phyloP scores from a whole-genome alignment of 2,888 invertebrate genomes.

The Tinea semifulvella region DNA sequence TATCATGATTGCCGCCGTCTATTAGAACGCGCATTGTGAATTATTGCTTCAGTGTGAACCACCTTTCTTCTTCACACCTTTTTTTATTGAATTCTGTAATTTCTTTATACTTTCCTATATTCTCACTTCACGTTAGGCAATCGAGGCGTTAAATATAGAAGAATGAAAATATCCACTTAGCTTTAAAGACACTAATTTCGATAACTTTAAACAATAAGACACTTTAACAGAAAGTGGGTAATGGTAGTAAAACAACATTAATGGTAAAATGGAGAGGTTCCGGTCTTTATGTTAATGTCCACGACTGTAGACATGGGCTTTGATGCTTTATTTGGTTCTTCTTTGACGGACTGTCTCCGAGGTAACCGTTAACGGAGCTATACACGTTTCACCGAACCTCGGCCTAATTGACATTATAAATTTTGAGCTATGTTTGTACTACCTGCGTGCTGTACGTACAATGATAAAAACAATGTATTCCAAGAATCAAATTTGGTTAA shows the following conservation, averaged over 20 bases:
- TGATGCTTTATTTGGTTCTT: background rate
- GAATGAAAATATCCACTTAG: background rate
- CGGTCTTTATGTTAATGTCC: slow-evolving; percentile 4
- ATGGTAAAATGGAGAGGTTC: slow-evolving; percentile 6
- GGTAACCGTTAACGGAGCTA: too few relatives aligned
- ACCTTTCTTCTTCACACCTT: background rate
- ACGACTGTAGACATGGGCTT: background rate
- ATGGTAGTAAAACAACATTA: slow-evolving; percentile 8
- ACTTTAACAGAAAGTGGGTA: slow-evolving; percentile 1
- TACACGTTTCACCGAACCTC: too few relatives aligned
- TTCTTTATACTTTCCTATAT: background rate
- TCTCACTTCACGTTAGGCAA: background rate
- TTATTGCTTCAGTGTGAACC: background rate
- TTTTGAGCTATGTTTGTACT: too few relatives aligned
- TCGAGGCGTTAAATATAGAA: background rate
- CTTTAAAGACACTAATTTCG: background rate
- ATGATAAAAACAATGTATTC: too few relatives aligned
- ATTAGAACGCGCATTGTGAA: slow-evolving; percentile 1
- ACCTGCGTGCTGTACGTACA: too few relatives aligned
- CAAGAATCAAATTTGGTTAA: too few relatives aligned
- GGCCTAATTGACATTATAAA: too few relatives aligned
- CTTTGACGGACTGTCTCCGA: too few relatives aligned
- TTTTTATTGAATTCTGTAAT: background rate
- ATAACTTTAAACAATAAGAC: background rate
- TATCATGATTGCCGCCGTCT: background rate